Conservation (phyloP, 2,797 vertebrate species). For the Balearica regulorum region DNA sequence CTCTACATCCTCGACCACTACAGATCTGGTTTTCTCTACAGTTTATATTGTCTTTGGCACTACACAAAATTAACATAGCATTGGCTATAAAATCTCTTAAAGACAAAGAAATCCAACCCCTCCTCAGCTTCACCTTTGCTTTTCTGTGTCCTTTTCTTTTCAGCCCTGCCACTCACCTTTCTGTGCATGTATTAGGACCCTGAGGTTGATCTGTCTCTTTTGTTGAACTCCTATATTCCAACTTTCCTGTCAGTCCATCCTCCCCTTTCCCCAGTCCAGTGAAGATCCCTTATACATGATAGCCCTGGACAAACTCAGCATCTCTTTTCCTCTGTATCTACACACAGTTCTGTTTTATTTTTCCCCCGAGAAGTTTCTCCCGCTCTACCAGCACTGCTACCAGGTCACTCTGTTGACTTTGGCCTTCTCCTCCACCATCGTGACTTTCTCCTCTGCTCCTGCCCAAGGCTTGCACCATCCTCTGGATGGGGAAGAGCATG, state of each 20-base stretch:
- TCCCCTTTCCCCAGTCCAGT: neutral
- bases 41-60: conserved; percentile 36
- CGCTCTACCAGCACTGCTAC: neutral
- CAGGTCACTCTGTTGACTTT: neutral
- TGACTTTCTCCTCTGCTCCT: neutral
- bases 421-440: neutral
- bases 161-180: neutral
- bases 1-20: conserved; percentile 20
- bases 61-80: neutral
- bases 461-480: neutral
- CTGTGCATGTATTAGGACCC: neutral
- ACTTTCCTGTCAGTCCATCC: neutral
- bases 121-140: neutral
- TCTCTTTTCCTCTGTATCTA: neutral
- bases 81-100: neutral
- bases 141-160: neutral
- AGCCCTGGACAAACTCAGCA: neutral
- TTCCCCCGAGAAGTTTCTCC: neutral
- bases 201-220: neutral
- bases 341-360: neutral
- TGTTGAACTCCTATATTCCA: neutral
- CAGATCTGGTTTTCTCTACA: conserved; percentile 13
- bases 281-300: neutral
- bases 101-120: neutral
- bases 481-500: neutral